Base-by-base conservation (phyloP, 2,888 invertebrate species). In the Euzophera pinguis region DNA sequence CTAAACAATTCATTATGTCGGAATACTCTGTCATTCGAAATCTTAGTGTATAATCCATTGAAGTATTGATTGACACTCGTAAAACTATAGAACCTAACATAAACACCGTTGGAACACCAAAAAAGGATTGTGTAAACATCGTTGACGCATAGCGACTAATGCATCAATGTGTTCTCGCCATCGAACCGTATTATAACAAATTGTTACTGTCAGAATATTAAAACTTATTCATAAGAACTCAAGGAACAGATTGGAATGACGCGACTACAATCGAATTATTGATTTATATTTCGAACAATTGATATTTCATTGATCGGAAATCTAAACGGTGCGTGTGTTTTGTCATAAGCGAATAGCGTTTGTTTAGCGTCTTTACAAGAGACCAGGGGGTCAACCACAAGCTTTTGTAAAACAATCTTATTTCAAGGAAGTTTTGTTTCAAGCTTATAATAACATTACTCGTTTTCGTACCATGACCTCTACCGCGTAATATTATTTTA, bases 261-360 rank as follows among this genome's bases (percentile, higher is more conserved):
- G n/a, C 27, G 5, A 22, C 2, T 49, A 39, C 29, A 39, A 39
- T 39, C 49, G 39, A 32, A 39, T 32, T 39, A 50, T 50, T 50
- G 49, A 50, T 39, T 50, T 29, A 39, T 29, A 50, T 16, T 29
- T 50, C 12, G 38, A 50, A 50, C 49, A 39, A 50, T 50, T 50
- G 49, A 50, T 50, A 50, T 10, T 32, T 39, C 39, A 50, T 50
- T 45, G 34, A 45, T 45, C 12, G 45, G 12, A 14, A 12, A 45
- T 45, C 45, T 13, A 45, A 45, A 14, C 32, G 5, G 3, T 13
- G 29, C 9, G 4, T 16, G 14, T 16, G 27, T 27, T 34, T 3
- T 27, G 39, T 32, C 3, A 50, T 1, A 29, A 50, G 49, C 13
- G 49, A 39, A 50, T 32, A 39, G 49, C 38, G 49, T 9, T 39